Evolutionary conservation across 2,797 vertebrate genomes (phyloP), one percentile per base, ranked within the genome.

Genomic region (Brachyalestes nurse): DNA sequence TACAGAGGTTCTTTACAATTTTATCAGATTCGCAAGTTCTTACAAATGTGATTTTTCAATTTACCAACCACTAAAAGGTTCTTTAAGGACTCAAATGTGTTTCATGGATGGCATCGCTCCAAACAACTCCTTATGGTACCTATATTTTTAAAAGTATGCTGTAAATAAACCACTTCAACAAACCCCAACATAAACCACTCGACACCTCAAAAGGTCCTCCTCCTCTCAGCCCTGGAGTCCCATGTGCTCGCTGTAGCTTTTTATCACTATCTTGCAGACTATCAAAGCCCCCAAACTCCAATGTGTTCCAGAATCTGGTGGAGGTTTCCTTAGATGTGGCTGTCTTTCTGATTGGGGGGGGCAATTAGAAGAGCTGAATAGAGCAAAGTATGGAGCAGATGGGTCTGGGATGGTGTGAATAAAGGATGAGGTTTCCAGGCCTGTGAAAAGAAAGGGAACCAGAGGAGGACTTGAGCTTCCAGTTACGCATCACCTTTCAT

Each of bases 261-360:
- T 81, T 87, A 90, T 91, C 80, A 64, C 79, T 76, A 80, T 86
- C 82, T 83, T 79, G 60, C 47, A 72, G 65, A 85, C 72, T 75
- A 74, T 91, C 87, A 89, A 90, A 90, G 89, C 83, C 78, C 69
- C 25, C 72, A 76, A 78, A 73, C 60, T 61, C 88, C 47, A 90
- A 89, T 90, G 70, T 58, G 83, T 86, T 90, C 80, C 90, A 89
- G 89, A 90, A 86, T n/a, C 14, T 88, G 82, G 85, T 84, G 85
- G 82, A 86, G 82, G 79, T 87, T 83, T 28, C 21, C 87, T 91
- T 87, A 90, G 47, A 91, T 93, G 91, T 91, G 92, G 91, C 70
- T 83, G 57, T 71, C 77, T 84, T 87, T 88, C 88, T 89, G 87
- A 85, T 86, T 74, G 76, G 80, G 75, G 78, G 21, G 70, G 61